Evolutionary conservation across 2,113 vertebrate genomes (phyloP).

Genomic region (Heptranchias perlo): DNA sequence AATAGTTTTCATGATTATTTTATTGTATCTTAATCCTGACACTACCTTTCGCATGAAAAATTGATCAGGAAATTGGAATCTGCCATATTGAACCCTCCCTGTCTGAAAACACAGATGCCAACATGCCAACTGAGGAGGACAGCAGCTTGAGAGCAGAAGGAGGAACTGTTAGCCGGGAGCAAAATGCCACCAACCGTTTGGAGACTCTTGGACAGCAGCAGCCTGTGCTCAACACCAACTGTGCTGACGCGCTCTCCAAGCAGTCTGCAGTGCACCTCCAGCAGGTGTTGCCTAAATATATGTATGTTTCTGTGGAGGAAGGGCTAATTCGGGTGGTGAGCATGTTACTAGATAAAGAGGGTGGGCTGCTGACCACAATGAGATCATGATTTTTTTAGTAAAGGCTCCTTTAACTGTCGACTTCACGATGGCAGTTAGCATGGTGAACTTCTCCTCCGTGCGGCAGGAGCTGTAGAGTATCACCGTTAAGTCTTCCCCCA

Average conservation of each 20-base stretch:
- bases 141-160: constrained; percentile 15
- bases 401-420: neutral
- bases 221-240: constrained; percentile 21
- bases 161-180: neutral
- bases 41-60: neutral
- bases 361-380: neutral
- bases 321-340: neutral
- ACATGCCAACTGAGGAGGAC: neutral
- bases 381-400: neutral
- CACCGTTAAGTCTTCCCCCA: neutral
- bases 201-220: neutral
- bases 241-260: neutral
- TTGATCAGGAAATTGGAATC: neutral
- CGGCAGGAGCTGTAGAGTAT: neutral
- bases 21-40: neutral
- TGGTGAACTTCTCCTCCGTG: too few relatives aligned
- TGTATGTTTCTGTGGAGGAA: neutral
- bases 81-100: neutral
- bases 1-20: neutral
- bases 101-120: neutral
- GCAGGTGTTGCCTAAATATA: neutral
- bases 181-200: constrained; percentile 30
- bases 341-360: neutral
- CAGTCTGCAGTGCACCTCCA: constrained; percentile 16
- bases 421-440: neutral